Percentiles rank a stretch among this genome's conserved stretches.
phyloP scores from a whole-genome alignment of 2,113 vertebrate genomes.

The Albula goreensis region DNA sequence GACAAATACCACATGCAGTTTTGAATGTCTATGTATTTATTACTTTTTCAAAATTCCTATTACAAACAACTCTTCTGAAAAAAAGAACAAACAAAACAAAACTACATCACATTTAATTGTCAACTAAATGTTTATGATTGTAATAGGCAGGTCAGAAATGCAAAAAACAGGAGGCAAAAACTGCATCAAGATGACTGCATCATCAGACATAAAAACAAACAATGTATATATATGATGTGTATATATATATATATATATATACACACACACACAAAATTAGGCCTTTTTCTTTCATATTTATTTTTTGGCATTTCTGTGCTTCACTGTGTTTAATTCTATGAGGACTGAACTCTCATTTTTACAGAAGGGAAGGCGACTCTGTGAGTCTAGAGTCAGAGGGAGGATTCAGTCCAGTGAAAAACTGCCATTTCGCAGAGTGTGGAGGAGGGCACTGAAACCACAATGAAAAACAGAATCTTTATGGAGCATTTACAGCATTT shows the following conservation, averaged over 20 bases:
- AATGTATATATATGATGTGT: conserved; percentile 46
- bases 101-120: conserved; percentile 59
- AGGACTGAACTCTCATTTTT: not conserved
- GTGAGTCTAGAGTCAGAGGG: not conserved
- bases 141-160: conserved; percentile 42
- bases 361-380: not conserved
- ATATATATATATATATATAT: conserved; percentile 34
- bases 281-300: conserved; percentile 1
- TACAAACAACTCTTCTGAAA: conserved; percentile 71
- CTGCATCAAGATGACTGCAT: conserved; percentile 34
- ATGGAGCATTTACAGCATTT: conserved; percentile 34
- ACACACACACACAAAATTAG: conserved; percentile 24
- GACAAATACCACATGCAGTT: not conserved
- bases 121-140: conserved; percentile 54
- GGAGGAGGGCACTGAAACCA: not conserved
- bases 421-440: not conserved
- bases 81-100: conserved; percentile 76
- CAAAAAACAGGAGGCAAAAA: conserved; percentile 32
- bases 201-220: conserved; percentile 44
- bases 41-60: conserved; percentile 70
- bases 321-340: conserved; percentile 20
- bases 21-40: conserved; percentile 56
- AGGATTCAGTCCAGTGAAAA: not conserved
- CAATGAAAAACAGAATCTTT: conserved; percentile 16
- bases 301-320: conserved; percentile 36